phyloP scores from a whole-genome alignment of 2,797 vertebrate genomes.

The Falco biarmicus region DNA sequence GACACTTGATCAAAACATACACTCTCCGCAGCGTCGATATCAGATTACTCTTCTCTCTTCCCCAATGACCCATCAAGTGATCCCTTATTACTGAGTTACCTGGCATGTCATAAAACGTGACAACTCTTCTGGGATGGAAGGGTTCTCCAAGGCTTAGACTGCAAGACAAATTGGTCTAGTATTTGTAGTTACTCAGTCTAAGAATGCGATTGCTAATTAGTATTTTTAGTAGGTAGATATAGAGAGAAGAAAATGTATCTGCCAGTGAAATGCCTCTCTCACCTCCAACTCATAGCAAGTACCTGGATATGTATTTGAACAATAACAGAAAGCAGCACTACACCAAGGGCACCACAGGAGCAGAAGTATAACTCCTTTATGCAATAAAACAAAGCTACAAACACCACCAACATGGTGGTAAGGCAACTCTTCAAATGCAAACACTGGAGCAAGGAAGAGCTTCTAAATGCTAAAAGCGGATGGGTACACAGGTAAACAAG shows the following conservation, averaged over 20 bases:
- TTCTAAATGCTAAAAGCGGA: not conserved
- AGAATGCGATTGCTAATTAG: not conserved
- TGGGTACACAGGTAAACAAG: not conserved
- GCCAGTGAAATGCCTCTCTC: not conserved
- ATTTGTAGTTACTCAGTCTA: not conserved
- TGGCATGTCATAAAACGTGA: not conserved
- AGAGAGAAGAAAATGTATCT: not conserved
- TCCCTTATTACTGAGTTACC: not conserved
- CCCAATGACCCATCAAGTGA: not conserved
- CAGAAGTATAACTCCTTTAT: not conserved
- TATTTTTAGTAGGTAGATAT: not conserved
- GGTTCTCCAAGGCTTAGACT: not conserved
- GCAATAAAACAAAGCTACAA: slow-evolving; percentile 23
- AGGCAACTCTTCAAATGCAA: slow-evolving; percentile 10
- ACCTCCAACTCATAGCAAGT: not conserved
- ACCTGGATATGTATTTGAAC: not conserved
- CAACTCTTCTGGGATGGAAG: not conserved
- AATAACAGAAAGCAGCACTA: not conserved
- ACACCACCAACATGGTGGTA: slow-evolving; percentile 28
- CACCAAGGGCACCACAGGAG: not conserved
- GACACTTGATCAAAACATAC: not conserved
- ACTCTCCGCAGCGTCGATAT: not conserved
- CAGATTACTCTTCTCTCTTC: not conserved
- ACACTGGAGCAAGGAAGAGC: not conserved
- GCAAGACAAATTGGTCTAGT: not conserved